phyloP scores from a whole-genome alignment of 2,113 vertebrate species.

The Procavia capensis region DNA sequence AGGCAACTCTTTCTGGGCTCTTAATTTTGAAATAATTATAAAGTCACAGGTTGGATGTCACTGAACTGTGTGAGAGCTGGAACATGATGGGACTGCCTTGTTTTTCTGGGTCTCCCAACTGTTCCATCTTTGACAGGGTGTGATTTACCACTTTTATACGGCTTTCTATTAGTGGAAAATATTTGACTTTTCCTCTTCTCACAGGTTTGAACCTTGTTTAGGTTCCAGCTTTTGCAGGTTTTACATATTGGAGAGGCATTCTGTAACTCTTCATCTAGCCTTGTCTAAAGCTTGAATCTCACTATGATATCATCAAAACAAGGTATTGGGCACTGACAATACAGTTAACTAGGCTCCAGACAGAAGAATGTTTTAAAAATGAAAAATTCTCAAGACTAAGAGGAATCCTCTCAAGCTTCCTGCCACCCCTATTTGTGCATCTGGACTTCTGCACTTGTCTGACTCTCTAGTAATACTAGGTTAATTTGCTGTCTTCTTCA shows the following conservation, averaged over 20 bases:
- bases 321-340: not conserved
- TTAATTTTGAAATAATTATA: conserved; percentile 11
- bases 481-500: not conserved
- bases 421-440: rapidly evolving
- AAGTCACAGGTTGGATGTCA: not conserved
- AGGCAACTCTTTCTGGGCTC: not conserved
- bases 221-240: no score
- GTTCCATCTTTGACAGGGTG: not conserved
- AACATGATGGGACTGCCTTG: not conserved
- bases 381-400: not conserved
- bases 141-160: no score
- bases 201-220: no score
- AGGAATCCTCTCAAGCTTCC: not conserved
- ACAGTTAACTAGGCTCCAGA: not conserved
- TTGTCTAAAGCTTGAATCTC: not conserved
- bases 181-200: no score
- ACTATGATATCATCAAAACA: not conserved
- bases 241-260: not conserved
- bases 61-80: not conserved
- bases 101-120: not conserved
- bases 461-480: not conserved
- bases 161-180: no score
- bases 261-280: not conserved
- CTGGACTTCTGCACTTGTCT: not conserved
- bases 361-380: conserved; percentile 31